Conservation (phyloP, 2,888 invertebrate species). For the Nemoura dubitans region DNA sequence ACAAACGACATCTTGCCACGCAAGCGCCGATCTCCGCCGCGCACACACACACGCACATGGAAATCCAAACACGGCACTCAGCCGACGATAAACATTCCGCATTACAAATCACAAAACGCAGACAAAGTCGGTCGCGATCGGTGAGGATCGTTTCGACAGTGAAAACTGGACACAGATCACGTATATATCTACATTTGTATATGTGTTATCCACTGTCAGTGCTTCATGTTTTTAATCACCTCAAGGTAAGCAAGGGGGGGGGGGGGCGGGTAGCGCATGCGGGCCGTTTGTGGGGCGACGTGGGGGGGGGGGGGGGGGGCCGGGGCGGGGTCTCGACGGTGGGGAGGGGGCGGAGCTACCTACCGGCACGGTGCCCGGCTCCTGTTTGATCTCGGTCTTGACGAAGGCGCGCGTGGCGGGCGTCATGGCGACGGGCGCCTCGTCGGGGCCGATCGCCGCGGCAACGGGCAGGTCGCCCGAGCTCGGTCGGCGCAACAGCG, state of each 20-base stretch:
- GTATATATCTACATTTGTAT: conserved; percentile 35
- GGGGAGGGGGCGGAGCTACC: conserved; percentile 51
- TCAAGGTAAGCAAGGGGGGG: conserved; percentile 33
- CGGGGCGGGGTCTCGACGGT: too few relatives aligned
- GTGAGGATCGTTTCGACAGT: not conserved
- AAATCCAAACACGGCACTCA: too few relatives aligned
- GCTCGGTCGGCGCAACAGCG: conserved; percentile 54
- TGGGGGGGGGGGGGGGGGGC: not conserved
- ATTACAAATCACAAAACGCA: too few relatives aligned
- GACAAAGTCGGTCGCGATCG: too few relatives aligned
- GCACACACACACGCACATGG: too few relatives aligned
- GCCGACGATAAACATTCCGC: too few relatives aligned
- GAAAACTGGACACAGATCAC: conserved; percentile 8
- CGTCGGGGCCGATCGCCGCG: conserved; percentile 54
- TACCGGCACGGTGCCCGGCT: conserved; percentile 61
- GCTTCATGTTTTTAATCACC: conserved; percentile 41
- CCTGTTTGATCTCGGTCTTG: conserved; percentile 72
- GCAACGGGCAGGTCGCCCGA: conserved; percentile 59
- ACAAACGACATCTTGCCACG: too few relatives aligned
- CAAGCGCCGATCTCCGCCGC: too few relatives aligned
- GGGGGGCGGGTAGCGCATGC: not conserved
- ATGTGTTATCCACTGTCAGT: conserved; percentile 42
- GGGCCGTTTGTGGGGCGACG: not conserved
- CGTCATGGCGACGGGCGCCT: conserved; percentile 47
- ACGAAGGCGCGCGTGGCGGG: conserved; percentile 58